Evolutionary conservation across 1,140 invertebrate species (phyloP).

Genomic region (Paracyclopina nana): DNA sequence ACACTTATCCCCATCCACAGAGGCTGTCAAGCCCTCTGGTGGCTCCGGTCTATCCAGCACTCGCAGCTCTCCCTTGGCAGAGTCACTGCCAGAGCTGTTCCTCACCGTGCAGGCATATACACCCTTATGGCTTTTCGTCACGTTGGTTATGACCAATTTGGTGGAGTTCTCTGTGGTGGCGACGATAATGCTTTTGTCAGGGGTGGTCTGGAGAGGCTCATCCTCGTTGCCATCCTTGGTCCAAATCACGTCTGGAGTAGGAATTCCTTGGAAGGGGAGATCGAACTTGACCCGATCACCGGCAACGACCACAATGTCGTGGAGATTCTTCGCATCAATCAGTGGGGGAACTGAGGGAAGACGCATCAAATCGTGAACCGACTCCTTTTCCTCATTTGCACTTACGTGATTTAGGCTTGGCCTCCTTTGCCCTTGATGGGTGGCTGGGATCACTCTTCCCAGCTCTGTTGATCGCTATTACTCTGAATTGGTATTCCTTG

Average conservation of each 20-base stretch:
- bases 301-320: conserved; percentile 67
- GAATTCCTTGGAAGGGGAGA: conserved; percentile 71
- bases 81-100: conserved; percentile 67
- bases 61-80: conserved; percentile 64
- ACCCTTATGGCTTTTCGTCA: conserved; percentile 54
- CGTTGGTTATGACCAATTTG: conserved; percentile 61
- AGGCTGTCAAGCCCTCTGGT: conserved; percentile 55
- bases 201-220: conserved; percentile 19
- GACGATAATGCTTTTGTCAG: background rate
- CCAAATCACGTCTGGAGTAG: conserved; percentile 73
- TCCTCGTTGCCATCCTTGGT: conserved; percentile 40
- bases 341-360: conserved; percentile 56
- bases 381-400: conserved; percentile 17
- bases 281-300: conserved; percentile 75
- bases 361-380: background rate
- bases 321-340: conserved; percentile 74
- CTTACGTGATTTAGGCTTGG: conserved; percentile 67
- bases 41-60: conserved; percentile 72
- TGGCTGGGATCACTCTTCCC: conserved; percentile 60
- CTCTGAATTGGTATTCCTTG: conserved; percentile 92
- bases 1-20: conserved; percentile 73
- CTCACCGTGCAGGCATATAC: conserved; percentile 65
- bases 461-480: conserved; percentile 84
- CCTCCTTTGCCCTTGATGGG: conserved; percentile 59
- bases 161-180: conserved; percentile 57